A percentile compares a stretch with the other conserved stretches of the same genome.
These are phyloP conservation scores for Sigmodon hispidus DNA, from an alignment of 2,113 vertebrate species.

Conservation along the genomic window DNA sequence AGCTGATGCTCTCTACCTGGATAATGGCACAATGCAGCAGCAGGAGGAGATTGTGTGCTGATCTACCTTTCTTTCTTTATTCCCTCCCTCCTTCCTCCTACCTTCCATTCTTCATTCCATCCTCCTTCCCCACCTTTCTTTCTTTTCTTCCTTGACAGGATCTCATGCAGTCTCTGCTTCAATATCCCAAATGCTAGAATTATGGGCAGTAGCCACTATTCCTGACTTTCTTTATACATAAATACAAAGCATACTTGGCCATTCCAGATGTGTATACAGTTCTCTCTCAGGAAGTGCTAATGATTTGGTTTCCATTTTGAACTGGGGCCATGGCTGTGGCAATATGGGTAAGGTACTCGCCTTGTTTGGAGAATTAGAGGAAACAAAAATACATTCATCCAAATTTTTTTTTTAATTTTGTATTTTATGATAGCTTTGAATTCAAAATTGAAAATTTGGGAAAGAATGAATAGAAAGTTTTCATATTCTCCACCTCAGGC, in stretches of 20 bases:
- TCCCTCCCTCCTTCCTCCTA: not conserved
- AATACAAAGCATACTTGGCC: not conserved
- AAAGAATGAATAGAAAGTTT: not conserved
- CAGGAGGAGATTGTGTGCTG: not conserved
- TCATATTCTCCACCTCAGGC: not conserved
- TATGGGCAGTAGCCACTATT: not conserved
- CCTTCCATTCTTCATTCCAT: not conserved
- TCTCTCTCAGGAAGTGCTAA: not conserved
- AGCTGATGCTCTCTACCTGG: not conserved
- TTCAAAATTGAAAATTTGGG: conserved; percentile 2
- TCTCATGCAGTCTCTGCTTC: not conserved
- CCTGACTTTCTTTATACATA: conserved; percentile 20
- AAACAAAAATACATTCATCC: not conserved
- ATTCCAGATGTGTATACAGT: not conserved
- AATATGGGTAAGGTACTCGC: not conserved
- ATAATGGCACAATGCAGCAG: not conserved
- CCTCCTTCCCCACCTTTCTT: too few relatives aligned
- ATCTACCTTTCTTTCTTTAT: not conserved
- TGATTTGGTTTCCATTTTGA: not conserved
- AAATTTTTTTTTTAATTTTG: not conserved
- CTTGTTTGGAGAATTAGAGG: not conserved
- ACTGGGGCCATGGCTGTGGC: not conserved
- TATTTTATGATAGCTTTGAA: conserved; percentile 16
- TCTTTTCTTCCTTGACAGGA: not conserved
- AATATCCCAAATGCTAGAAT: not conserved